Base-by-base conservation (phyloP, 2,888 invertebrate genomes). In the Rugalucina vietnamica region DNA sequence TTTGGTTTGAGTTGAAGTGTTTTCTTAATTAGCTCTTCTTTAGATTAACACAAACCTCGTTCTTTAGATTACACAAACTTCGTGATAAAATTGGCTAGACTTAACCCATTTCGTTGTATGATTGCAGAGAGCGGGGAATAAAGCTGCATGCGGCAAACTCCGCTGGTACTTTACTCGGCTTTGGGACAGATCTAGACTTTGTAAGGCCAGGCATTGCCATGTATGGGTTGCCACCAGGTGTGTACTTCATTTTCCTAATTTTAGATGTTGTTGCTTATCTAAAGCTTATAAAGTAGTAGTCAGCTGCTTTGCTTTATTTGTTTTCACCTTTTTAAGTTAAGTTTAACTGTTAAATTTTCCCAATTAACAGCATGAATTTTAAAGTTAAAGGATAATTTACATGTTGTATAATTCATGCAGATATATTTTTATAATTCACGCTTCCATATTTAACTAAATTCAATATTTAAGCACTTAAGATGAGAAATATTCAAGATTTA, bases 141-240 rank as follows among this genome's bases (percentile, higher is more conserved):
- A 89, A 89, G 70, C 74, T 91, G 4, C 91, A 91, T 71, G 88
- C 87, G 18, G 86, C 91, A 10, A 91, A 91, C 82, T 91, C 92
- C 14, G 90, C 90, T 50, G 90, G 88, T 36, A 90, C 90, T 18
- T 77, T 92, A n/a, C 78, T 75, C 4, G 90, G 91, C 12, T 78
- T 87, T 72, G 92, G 88, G 1, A 88, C 86, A 21, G 90, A 92
- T n/a, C 78, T 92, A 70, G 90, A 91, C 81, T 88, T 90, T 76
- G 80, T 91, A 14, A 78, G 91, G 1, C 90, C 91, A 34, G 91
- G 92, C 14, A 87, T 91, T 65, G 84, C 88, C n/a, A 81, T 91
- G 69, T 92, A 89, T 82, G 91, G 91, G 24, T 85, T 91, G 21
- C 87, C 91, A 14, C 88, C 90, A 83, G 89, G 91, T 90, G 65